phyloP scores from a whole-genome alignment of 2,888 invertebrate genomes.

The Terebella lapidaria region DNA sequence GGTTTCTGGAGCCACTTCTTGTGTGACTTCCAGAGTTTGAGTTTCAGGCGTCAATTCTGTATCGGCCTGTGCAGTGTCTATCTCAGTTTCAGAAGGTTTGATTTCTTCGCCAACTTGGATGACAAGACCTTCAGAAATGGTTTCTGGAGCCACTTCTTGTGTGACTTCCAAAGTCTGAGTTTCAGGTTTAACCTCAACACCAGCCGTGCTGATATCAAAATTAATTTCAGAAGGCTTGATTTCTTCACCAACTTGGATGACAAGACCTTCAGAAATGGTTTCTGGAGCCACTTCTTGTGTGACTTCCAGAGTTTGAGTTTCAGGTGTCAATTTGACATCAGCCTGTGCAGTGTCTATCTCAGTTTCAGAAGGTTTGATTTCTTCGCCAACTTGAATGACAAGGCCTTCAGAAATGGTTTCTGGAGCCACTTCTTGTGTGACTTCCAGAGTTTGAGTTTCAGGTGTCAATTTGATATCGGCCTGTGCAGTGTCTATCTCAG shows the following conservation, averaged over 20 bases:
- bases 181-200: not conserved
- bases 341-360: not conserved
- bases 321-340: not conserved
- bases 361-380: slow-evolving; percentile 6
- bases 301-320: not conserved
- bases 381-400: slow-evolving; percentile 3
- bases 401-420: slow-evolving; percentile 11
- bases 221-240: not conserved
- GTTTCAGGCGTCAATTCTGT: not conserved
- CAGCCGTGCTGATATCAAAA: not conserved
- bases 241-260: not conserved
- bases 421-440: slow-evolving; percentile 4
- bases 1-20: slow-evolving; percentile 1
- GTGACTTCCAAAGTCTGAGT: not conserved
- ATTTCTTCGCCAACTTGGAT: not conserved
- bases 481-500: no score
- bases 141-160: not conserved
- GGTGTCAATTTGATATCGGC: no score
- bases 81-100: slow-evolving; percentile 5
- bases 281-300: not conserved
- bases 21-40: slow-evolving; percentile 1
- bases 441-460: no score
- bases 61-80: slow-evolving; percentile 11
- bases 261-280: not conserved
- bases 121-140: not conserved